Evolutionary conservation across 2,797 vertebrate genomes (phyloP).

Genomic region (Odontamblyopus rebecca): DNA sequence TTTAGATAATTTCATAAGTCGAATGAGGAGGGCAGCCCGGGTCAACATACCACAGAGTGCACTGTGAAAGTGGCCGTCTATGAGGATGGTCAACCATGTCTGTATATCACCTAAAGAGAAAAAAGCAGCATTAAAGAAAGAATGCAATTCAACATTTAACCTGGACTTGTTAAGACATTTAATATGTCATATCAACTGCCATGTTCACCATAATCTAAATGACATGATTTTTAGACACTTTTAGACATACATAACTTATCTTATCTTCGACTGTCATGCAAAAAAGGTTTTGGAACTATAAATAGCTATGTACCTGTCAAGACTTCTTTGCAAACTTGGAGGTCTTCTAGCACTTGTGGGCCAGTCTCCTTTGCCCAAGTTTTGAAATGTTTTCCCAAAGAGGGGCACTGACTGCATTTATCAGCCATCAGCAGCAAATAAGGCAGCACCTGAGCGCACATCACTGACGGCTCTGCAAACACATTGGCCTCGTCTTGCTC

Average conservation of each 20-base stretch:
- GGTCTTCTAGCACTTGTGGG: slow-evolving; percentile 52
- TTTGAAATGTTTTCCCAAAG: slow-evolving; percentile 47
- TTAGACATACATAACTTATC: neutral
- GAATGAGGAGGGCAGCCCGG: slow-evolving; percentile 67
- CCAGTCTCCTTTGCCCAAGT: slow-evolving; percentile 70
- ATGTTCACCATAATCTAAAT: neutral
- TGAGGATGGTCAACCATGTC: slow-evolving; percentile 73
- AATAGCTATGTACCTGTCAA: slow-evolving; percentile 71
- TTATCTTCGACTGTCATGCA: neutral
- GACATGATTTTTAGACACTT: neutral
- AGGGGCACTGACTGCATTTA: slow-evolving; percentile 54
- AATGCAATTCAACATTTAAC: neutral
- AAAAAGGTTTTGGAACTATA: neutral
- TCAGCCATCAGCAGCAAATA: slow-evolving; percentile 77
- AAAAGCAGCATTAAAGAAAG: neutral
- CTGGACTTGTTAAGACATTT: neutral
- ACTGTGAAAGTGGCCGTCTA: slow-evolving; percentile 74
- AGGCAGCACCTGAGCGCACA: slow-evolving; percentile 77
- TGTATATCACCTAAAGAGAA: slow-evolving; percentile 56
- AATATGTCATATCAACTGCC: neutral
- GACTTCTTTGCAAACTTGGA: slow-evolving; percentile 69
- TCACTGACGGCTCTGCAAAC: slow-evolving; percentile 82
- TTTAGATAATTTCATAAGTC: slow-evolving; percentile 51
- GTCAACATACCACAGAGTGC: slow-evolving; percentile 74
- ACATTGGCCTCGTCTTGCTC: slow-evolving; percentile 87